Percentiles rank a stretch among this genome's conserved stretches.
These are phyloP conservation scores for Notarius lentiginosus DNA, from an alignment of 2,113 vertebrate species.

Conservation along the genomic window DNA sequence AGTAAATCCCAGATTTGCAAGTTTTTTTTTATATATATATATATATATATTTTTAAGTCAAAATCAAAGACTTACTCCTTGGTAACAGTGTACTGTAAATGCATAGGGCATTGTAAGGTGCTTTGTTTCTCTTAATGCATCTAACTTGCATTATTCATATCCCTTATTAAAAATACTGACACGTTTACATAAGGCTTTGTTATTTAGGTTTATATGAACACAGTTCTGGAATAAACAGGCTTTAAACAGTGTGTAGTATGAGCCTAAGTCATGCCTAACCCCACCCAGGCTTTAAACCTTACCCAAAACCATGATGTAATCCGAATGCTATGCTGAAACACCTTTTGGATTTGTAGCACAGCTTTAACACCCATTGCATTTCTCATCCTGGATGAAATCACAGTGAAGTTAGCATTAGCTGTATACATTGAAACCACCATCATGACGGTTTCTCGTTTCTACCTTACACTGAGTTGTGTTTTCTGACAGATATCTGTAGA, in stretches of 20 bases:
- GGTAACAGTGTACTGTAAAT: neutral
- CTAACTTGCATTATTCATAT: neutral
- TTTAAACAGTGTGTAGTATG: neutral
- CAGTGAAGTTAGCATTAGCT: neutral
- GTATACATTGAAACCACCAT: neutral
- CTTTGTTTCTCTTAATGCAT: neutral
- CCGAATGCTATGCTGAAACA: neutral
- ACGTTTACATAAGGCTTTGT: neutral
- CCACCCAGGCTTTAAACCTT: neutral
- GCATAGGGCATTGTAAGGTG: neutral
- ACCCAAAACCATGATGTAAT: neutral
- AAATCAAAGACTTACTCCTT: neutral
- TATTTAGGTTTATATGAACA: neutral
- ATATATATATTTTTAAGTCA: neutral
- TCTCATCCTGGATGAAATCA: neutral
- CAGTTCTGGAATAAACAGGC: slow-evolving; percentile 7
- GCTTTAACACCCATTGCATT: neutral
- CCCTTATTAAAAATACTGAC: neutral
- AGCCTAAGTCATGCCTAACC: neutral
- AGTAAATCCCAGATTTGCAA: neutral
- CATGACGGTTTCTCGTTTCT: neutral
- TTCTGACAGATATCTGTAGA: neutral
- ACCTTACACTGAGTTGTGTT: neutral
- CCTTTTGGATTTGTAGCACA: neutral
- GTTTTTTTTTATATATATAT: neutral